Evolutionary conservation across 1,140 invertebrate species (phyloP), one percentile per base, ranked within the genome.

Genomic region (Caenorhabditis inopinata): DNA sequence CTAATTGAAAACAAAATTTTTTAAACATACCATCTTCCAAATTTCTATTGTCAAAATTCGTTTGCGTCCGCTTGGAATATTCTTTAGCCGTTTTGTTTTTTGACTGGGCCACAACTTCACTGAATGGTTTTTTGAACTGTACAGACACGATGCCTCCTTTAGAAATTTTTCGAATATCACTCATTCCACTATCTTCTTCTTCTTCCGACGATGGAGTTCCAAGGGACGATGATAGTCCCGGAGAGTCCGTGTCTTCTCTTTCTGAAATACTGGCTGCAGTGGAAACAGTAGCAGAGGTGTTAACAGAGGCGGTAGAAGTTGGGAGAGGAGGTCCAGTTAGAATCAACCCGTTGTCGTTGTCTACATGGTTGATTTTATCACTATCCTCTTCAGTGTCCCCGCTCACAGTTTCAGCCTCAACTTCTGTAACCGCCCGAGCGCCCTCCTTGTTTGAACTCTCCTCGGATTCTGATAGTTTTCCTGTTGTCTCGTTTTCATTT

Each of bases 241-340:
- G 58, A 2, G 58, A 68, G 38, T 68, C 58, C 1, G 58, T 38
- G 58, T 68, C 58, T 38, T 68, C 58, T 38, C 58, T 1, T 21
- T 68, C 58, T 14, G 58, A 68, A 38, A 38, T 42, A 38, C 58
- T 68, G 2, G 58, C 58, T 9, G 58, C 58, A 18, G 58, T 68
- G 2, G 58, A 68, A 11, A 68, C 58, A 21, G 58, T 68, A 12
- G 58, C 58, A 42, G 58, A 68, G 4, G 58, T 68, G 12, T 68
- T 68, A 5, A 68, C 58, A 7, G 58, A 68, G 3, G 29, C 32
- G 5, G 58, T 68, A 18, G 58, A 68, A 7, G 58, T 68, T 18
- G 58, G 58, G 3, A 68, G 58, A 18, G 58, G 58, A 9, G 58
- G 58, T 42, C 58, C 58, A 16, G 58, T 68, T n/a, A 68, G 58